These are phyloP conservation scores for Acromyrmex echinatior DNA, from an alignment of 1,140 invertebrate genomes.

Conservation along the genomic window DNA sequence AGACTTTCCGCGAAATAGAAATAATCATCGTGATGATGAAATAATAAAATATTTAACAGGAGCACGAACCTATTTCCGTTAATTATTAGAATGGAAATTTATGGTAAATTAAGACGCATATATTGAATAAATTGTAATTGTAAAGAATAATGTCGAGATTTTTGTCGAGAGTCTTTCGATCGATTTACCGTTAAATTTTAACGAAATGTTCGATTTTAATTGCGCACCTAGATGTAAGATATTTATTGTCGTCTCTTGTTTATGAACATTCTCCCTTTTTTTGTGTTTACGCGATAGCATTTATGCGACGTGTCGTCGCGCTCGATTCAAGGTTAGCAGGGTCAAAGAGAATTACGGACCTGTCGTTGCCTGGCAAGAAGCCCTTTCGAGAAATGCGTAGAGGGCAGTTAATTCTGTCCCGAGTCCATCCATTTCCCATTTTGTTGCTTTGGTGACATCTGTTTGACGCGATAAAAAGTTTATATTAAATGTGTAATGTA, in stretches of 20 bases:
- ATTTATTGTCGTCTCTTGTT: constrained; percentile 30
- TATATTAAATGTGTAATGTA: not conserved
- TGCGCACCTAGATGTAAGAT: not conserved
- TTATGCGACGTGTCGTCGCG: constrained; percentile 36
- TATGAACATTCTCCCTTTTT: constrained; percentile 55
- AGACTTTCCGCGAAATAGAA: not conserved
- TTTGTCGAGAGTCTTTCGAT: not conserved
- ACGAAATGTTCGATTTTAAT: not conserved
- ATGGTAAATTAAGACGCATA: not conserved
- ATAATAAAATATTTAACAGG: not conserved
- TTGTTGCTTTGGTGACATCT: not conserved
- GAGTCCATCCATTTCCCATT: constrained; percentile 29
- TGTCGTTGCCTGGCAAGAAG: constrained; percentile 44
- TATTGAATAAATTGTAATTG: not conserved
- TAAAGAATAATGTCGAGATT: not conserved
- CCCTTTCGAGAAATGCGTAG: not conserved
- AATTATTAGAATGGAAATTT: not conserved
- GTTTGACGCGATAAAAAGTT: not conserved
- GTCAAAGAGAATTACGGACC: constrained; percentile 65
- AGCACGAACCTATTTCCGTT: not conserved
- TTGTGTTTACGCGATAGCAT: constrained; percentile 45
- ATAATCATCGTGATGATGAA: not conserved
- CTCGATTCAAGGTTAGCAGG: constrained; percentile 72
- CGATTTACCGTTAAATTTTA: not conserved
- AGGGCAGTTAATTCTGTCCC: constrained; percentile 19